Evolutionary conservation across 2,888 invertebrate genomes (phyloP).

Genomic region (Elegia similella): DNA sequence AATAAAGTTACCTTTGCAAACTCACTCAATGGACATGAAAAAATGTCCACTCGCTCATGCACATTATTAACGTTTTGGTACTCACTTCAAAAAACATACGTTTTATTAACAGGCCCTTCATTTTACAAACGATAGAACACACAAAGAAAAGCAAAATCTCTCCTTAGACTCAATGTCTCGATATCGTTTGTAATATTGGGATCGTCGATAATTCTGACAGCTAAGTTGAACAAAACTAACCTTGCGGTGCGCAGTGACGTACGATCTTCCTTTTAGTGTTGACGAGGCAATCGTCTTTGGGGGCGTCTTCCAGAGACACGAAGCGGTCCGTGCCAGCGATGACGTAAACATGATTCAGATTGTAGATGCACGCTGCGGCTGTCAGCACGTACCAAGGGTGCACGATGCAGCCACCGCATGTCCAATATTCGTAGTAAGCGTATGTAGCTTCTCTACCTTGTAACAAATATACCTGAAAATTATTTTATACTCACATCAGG

Average conservation of each 20-base stretch:
- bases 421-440: neutral
- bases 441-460: neutral
- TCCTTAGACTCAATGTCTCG: too few relatives aligned
- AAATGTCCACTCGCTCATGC: too few relatives aligned
- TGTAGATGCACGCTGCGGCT: neutral
- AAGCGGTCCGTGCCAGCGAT: conserved; percentile 44
- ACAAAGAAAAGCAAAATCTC: too few relatives aligned
- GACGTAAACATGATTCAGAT: conserved; percentile 31
- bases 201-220: too few relatives aligned
- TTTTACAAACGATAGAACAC: too few relatives aligned
- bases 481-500: too few relatives aligned
- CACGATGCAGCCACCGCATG: neutral
- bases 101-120: too few relatives aligned
- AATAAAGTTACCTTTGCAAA: too few relatives aligned
- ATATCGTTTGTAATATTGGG: too few relatives aligned
- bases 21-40: too few relatives aligned
- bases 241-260: conserved; percentile 40
- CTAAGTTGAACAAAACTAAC: conserved; percentile 32
- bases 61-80: too few relatives aligned
- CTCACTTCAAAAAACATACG: too few relatives aligned
- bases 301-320: conserved; percentile 29
- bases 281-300: conserved; percentile 38
- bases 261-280: conserved; percentile 44
- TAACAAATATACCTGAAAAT: neutral
- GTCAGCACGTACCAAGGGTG: neutral